Base-by-base conservation (phyloP, 1,140 invertebrate species). In the Cyphomyrmex costatus region DNA sequence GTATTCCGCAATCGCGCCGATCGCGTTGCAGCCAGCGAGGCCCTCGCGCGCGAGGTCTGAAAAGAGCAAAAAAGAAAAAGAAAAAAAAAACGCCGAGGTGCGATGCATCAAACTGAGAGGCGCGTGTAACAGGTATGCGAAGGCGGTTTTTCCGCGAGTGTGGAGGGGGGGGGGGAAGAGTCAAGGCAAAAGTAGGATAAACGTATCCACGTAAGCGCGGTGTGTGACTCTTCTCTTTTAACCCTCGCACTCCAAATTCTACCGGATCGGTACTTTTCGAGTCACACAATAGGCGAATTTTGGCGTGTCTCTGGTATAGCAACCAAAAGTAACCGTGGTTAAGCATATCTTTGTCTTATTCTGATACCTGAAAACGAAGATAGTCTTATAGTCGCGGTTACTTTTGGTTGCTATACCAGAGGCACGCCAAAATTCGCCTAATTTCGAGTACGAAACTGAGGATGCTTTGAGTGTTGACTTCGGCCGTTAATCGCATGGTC, bases 161-260 rank as follows among this genome's bases (percentile, higher is more conserved):
- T 5, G 24, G 77, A 61, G 86, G 24, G 80, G 86, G 53, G n/a
- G n/a, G n/a, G n/a, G n/a, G n/a, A n/a, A n/a, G n/a, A 87, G 89
- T 76, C 89, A 82, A 90, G 88, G 88, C 70, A 88, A 90, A 90
- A 90, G 89, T 90, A 90, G 89, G 82, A 80, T 90, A 90, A 88
- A 90, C 58, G 88, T 89, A 83, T 88, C 85, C 85, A 88, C 77
- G 66, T 86, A 83, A 68, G 66, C 77, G 73, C n/a, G n/a, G n/a
- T n/a, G 80, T 36, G 21, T 73, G 87, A 86, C 65, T 86, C 85
- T 78, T 80, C 84, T 89, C 88, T 63, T 89, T 89, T 56, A 74
- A 14, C 56, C 53, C 19, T 73, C 78, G 19, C 19, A 7, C 36
- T 30, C 12, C 3, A 1, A 36, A 66, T n/a, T 51, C 14, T 78